Evolutionary conservation across 2,113 vertebrate genomes (phyloP).

Genomic region (Rhinoptilus africanus): DNA sequence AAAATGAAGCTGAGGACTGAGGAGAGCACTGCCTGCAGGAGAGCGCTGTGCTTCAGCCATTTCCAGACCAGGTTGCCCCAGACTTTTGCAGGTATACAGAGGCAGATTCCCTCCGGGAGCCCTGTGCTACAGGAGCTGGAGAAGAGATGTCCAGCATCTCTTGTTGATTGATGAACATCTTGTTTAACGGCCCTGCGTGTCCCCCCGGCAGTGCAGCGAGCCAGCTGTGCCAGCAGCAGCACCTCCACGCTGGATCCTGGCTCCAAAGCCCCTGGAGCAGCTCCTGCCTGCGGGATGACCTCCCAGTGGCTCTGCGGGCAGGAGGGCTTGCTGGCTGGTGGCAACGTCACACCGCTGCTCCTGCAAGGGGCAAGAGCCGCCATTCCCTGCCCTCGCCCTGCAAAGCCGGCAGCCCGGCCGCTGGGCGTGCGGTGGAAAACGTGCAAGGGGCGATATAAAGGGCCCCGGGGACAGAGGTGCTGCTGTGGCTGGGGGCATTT

Average conservation of each 20-base stretch:
- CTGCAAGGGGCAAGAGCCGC: not conserved
- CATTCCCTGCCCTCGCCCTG: not conserved
- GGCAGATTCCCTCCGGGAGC: not conserved
- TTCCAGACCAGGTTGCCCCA: not conserved
- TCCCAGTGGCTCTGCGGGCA: not conserved
- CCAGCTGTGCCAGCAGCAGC: not conserved
- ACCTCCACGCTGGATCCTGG: not conserved
- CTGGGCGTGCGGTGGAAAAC: not conserved
- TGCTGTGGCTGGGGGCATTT: too few species aligned
- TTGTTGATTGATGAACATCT: not conserved
- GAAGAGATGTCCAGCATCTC: not conserved
- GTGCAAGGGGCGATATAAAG: not conserved
- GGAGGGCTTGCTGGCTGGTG: not conserved
- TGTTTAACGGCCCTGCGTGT: not conserved
- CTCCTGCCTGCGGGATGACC: not conserved
- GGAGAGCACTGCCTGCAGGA: not conserved
- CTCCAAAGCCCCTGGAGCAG: not conserved
- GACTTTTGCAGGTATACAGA: not conserved
- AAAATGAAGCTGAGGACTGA: not conserved
- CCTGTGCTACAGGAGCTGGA: not conserved
- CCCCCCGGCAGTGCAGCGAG: not conserved
- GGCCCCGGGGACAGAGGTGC: not conserved
- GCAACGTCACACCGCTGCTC: not conserved
- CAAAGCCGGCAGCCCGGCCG: fast-evolving
- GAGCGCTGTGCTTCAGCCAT: not conserved